Conservation (phyloP, 2,888 invertebrate species). For the Blastobasis adustella region DNA sequence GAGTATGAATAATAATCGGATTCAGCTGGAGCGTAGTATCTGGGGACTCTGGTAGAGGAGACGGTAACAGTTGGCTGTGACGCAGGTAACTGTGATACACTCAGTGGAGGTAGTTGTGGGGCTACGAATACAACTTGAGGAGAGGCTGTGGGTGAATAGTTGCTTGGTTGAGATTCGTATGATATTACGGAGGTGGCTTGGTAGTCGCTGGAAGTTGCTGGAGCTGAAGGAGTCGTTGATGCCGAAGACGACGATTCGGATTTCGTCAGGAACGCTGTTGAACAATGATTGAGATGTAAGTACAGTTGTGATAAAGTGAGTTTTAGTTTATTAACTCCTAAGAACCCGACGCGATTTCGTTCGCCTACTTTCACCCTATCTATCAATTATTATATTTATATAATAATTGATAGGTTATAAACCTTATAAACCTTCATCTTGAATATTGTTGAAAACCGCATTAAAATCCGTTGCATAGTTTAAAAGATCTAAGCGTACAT, state of each 20-base stretch:
- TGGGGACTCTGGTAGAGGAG: constrained; percentile 15
- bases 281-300: background rate
- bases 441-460: too few relatives aligned
- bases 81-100: constrained; percentile 21
- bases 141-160: constrained; percentile 16
- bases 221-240: constrained; percentile 16
- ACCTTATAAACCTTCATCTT: too few relatives aligned
- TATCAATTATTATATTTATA: too few relatives aligned
- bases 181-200: constrained; percentile 3
- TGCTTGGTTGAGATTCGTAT: constrained; percentile 25
- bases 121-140: constrained; percentile 41
- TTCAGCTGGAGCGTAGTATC: background rate
- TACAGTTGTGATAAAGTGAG: too few relatives aligned
- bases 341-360: too few relatives aligned
- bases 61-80: constrained; percentile 21
- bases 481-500: too few relatives aligned
- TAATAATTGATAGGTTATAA: too few relatives aligned
- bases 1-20: background rate
- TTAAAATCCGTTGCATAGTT: too few relatives aligned
- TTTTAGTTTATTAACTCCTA: too few relatives aligned
- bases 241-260: constrained; percentile 12
- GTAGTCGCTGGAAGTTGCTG: constrained; percentile 4
- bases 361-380: too few relatives aligned
- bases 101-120: constrained; percentile 18
- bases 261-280: constrained; percentile 30